Base-by-base conservation (phyloP, 1,140 invertebrate genomes). In the Eufriesea mexicana region DNA sequence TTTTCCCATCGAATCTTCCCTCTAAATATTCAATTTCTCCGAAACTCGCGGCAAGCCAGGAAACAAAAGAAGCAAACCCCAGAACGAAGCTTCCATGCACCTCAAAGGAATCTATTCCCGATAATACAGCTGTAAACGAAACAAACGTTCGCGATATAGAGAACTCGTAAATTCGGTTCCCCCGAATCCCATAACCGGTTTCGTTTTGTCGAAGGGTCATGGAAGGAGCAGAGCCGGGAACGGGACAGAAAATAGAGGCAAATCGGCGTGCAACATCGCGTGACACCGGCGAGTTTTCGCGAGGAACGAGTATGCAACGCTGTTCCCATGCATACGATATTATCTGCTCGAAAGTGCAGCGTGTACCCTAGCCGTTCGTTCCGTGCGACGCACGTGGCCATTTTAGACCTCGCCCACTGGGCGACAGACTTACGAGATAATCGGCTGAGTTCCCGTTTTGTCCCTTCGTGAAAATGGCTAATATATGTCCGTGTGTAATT, bases 321-420 rank as follows among this genome's bases (percentile, higher is more conserved):
- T 55, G 80, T 84, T 86, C 75, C 73, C 45, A 54, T 79, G 64
- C 71, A 68, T 51, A 12, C 64, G 84, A 87, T 86, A 86, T 70
- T 76, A 79, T 87, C 70, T 35, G 64, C n/a, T 72, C 54, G 66
- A 80, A 64, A 70, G 80, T 18, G 64, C 28, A 64, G 64, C 49
- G 35, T 51, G 42, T 62, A 6, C 35, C 23, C 8, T 4, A 49
- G 12, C 45, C n/a, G 25, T 76, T 76, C 25, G 2, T 66, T 66
- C 57, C 62, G 23, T 18, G 45, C 18, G 28, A 10, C 54, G 20
- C 61, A 35, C 72, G 72, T 82, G 79, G 61, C 51, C 18, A 20
- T 25, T n/a, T 47, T n/a, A 23, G 49, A 74, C 16, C 47, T 66
- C 7, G 25, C 18, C 51, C 64, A 47, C 47, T 14, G 49, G 28